Evolutionary conservation across 2,797 vertebrate species (phyloP).

Genomic region (Phalloptychus januarius): DNA sequence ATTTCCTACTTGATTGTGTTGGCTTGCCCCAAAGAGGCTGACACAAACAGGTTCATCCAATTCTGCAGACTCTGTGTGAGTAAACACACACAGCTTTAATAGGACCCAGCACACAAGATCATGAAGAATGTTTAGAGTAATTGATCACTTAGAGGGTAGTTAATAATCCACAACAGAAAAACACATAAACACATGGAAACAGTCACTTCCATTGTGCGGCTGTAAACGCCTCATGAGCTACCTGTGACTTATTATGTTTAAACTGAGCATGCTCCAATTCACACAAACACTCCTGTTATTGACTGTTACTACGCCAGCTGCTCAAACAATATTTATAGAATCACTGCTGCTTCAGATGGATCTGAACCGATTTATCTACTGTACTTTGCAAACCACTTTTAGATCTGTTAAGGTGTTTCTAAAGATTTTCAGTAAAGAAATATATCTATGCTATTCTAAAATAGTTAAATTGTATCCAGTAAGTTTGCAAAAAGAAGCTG

Average conservation of each 20-base stretch:
- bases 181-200: not conserved
- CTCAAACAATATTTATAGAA: not conserved
- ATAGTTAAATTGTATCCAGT: not conserved
- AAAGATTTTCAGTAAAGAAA: not conserved
- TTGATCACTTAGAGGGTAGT: not conserved
- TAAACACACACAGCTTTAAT: conserved; percentile 13
- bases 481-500: not conserved
- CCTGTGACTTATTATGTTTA: conserved; percentile 12
- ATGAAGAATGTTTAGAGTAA: conserved; percentile 10
- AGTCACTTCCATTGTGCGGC: not conserved
- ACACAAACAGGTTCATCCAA: conserved; percentile 15
- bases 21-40: conserved; percentile 24
- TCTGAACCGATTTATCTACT: not conserved
- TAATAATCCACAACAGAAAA: not conserved
- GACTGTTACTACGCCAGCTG: not conserved
- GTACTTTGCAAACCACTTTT: not conserved
- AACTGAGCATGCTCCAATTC: not conserved
- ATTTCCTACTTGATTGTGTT: conserved; percentile 18
- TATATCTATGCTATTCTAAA: not conserved
- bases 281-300: conserved; percentile 1
- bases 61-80: conserved; percentile 36
- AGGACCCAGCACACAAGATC: conserved; percentile 1
- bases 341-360: not conserved
- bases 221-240: conserved; percentile 6
- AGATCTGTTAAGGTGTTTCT: not conserved